These are phyloP conservation scores for Coenonympha glycerion DNA, from an alignment of 2,888 invertebrate species.

Conservation along the genomic window DNA sequence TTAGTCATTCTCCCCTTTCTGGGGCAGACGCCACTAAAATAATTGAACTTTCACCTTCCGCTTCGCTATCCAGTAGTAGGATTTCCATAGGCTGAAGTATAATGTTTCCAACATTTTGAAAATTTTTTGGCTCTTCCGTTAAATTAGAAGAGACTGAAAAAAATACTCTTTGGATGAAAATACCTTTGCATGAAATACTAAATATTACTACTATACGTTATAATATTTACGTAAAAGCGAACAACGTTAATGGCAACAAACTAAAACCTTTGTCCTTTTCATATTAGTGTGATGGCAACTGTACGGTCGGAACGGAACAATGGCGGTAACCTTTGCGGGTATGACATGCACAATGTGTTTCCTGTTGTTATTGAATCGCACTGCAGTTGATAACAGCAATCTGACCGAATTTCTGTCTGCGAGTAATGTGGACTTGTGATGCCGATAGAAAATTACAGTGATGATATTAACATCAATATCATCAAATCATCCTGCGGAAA, in stretches of 20 bases:
- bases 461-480: no score
- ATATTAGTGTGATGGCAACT: constrained; percentile 9
- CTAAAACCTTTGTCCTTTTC: constrained; percentile 12
- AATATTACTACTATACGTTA: background rate
- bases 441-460: constrained; percentile 8
- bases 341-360: constrained; percentile 40
- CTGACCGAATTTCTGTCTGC: constrained; percentile 18
- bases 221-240: background rate
- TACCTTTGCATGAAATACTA: background rate
- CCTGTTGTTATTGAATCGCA: constrained; percentile 20
- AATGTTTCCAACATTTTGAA: no score
- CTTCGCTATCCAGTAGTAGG: no score
- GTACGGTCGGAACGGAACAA: constrained; percentile 12
- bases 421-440: constrained; percentile 15
- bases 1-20: no score
- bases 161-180: background rate
- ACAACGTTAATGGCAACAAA: background rate
- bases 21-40: no score
- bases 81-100: no score
- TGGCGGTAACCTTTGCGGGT: constrained; percentile 26
- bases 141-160: background rate
- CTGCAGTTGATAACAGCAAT: constrained; percentile 27
- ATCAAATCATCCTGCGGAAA: no score
- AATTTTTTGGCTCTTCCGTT: no score
- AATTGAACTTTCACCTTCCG: no score